These are phyloP conservation scores for Ferdinandea cuprea DNA, from an alignment of 2,888 invertebrate species.

Conservation along the genomic window DNA sequence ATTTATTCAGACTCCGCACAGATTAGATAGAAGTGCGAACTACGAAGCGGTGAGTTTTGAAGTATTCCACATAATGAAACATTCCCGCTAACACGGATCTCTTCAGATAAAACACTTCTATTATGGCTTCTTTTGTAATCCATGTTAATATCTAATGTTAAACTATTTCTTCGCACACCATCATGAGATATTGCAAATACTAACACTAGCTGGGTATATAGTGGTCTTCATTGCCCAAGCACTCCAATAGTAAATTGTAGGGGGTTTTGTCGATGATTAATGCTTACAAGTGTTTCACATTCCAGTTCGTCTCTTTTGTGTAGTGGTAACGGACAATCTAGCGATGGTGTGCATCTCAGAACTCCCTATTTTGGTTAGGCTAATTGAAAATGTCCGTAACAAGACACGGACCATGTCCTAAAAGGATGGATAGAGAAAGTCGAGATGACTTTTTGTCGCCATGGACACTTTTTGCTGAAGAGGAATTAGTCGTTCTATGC, in stretches of 20 bases:
- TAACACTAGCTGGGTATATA: not conserved
- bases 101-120: conserved; percentile 69
- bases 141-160: conserved; percentile 64
- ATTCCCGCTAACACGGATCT: conserved; percentile 67
- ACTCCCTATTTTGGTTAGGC: conserved; percentile 57
- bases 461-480: conserved; percentile 21
- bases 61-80: conserved; percentile 54
- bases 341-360: conserved; percentile 15
- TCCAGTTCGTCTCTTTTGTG: conserved; percentile 37
- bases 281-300: conserved; percentile 70
- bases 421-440: conserved; percentile 52
- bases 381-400: conserved; percentile 71
- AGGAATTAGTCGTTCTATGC: conserved; percentile 50
- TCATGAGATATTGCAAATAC: conserved; percentile 35
- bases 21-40: conserved; percentile 37
- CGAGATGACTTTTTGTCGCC: conserved; percentile 65
- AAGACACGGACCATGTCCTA: conserved; percentile 49
- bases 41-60: conserved; percentile 59
- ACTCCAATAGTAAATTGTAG: conserved; percentile 55
- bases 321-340: conserved; percentile 17
- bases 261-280: conserved; percentile 68
- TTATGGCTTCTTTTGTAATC: conserved; percentile 67
- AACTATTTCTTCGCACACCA: conserved; percentile 55
- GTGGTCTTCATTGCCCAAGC: conserved; percentile 1
- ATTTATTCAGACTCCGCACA: conserved; percentile 56